Evolutionary conservation across 2,113 vertebrate genomes (phyloP).

Genomic region (Stegastes partitus): DNA sequence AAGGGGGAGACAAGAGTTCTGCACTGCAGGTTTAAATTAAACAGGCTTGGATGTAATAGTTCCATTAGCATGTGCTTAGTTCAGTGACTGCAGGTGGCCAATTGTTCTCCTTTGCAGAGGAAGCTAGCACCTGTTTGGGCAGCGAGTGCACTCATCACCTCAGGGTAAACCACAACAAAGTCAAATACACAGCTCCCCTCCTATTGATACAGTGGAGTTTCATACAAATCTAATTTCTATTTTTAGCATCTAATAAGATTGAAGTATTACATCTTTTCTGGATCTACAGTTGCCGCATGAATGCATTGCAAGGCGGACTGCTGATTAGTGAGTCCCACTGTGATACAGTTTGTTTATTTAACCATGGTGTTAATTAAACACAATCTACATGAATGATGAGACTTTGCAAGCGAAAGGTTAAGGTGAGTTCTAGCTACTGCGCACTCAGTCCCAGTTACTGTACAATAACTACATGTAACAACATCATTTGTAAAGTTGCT

Average conservation of each 20-base stretch:
- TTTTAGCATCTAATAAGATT: not conserved
- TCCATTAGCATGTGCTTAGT: not conserved
- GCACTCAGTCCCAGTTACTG: slow-evolving; percentile 19
- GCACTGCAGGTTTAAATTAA: not conserved
- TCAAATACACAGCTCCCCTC: not conserved
- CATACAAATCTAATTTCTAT: slow-evolving; percentile 7
- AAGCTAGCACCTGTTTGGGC: no score
- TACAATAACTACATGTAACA: slow-evolving; percentile 30
- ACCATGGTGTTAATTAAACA: slow-evolving; percentile 30
- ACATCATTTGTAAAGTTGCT: slow-evolving; percentile 7
- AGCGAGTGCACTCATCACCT: not conserved
- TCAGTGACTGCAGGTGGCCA: slow-evolving; percentile 21
- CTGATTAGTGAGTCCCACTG: not conserved
- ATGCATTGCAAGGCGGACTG: not conserved
- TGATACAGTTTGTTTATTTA: slow-evolving; percentile 11
- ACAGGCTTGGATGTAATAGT: not conserved
- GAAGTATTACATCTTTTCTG: not conserved
- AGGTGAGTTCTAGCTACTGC: slow-evolving; percentile 27
- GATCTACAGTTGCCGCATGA: slow-evolving; percentile 10
- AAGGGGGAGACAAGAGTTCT: no score
- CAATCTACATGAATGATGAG: slow-evolving; percentile 21
- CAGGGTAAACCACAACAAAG: slow-evolving; percentile 18
- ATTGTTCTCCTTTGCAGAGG: not conserved
- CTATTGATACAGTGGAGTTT: not conserved
- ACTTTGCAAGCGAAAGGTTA: slow-evolving; percentile 23